A percentile compares a stretch with the other conserved stretches of the same genome.
Evolutionary conservation across 2,113 vertebrate species (phyloP).

Genomic region (Glaucomys volans): DNA sequence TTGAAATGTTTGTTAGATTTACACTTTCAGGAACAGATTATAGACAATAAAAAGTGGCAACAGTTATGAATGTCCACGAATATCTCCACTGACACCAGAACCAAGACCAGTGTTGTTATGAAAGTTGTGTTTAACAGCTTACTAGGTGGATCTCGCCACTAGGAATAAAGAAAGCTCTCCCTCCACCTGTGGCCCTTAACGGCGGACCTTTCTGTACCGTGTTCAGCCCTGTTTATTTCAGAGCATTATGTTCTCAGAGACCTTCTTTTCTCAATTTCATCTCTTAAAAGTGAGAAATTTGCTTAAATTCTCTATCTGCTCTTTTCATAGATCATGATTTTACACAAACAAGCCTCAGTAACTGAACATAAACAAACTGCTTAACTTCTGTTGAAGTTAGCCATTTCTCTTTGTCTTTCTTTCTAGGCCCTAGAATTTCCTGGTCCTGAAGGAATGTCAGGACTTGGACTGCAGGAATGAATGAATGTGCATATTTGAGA

Average conservation of each 20-base stretch:
- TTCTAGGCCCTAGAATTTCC: not conserved
- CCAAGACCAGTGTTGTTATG: not conserved
- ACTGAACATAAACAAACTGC: not conserved
- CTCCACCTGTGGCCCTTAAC: not conserved
- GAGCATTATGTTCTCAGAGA: not conserved
- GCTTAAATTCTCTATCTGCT: not conserved
- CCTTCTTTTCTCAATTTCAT: not conserved
- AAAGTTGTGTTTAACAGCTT: not conserved
- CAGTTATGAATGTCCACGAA: not conserved
- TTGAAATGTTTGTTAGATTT: constrained; percentile 43
- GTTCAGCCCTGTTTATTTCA: not conserved
- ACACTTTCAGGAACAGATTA: not conserved
- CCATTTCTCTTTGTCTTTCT: not conserved
- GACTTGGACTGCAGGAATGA: not conserved
- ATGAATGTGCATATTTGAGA: not conserved
- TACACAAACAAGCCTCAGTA: not conserved
- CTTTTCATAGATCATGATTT: not conserved
- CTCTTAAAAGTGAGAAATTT: not conserved
- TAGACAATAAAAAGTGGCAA: not conserved
- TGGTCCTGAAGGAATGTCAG: not conserved
- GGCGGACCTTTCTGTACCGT: too few species aligned
- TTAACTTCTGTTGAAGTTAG: not conserved
- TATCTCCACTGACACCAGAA: not conserved
- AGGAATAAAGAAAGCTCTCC: not conserved
- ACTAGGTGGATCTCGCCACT: not conserved